Percentiles rank a stretch among this genome's conserved stretches.
Evolutionary conservation across 2,888 invertebrate genomes (phyloP).

Genomic region (Podabrus alpinus): DNA sequence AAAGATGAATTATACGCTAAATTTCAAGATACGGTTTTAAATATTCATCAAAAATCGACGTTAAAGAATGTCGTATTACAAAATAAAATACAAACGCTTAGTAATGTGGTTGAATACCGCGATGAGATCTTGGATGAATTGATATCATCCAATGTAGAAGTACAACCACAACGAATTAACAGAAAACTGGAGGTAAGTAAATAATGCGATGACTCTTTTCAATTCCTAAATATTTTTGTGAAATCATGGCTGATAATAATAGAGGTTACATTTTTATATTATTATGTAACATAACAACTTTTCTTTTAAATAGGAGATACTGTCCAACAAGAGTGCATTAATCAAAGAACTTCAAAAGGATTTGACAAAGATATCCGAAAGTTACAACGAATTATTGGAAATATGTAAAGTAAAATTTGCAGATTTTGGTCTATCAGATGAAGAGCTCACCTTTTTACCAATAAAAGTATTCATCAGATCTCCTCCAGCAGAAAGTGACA

Average conservation of each 20-base stretch:
- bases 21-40: conserved; percentile 82
- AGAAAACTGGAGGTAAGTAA: conserved; percentile 62
- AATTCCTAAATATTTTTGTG: background rate
- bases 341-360: conserved; percentile 85
- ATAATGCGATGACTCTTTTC: conserved; percentile 4
- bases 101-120: conserved; percentile 69
- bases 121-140: conserved; percentile 70
- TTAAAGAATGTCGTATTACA: conserved; percentile 82
- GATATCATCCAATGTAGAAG: conserved; percentile 54
- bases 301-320: conserved; percentile 59
- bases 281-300: too few species aligned
- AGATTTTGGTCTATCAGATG: conserved; percentile 76
- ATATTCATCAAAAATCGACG: conserved; percentile 85
- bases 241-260: too few species aligned
- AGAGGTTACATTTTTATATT: too few species aligned
- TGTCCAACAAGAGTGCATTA: conserved; percentile 77
- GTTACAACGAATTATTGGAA: conserved; percentile 81
- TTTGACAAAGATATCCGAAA: conserved; percentile 78
- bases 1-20: conserved; percentile 77
- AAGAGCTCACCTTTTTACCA: conserved; percentile 79
- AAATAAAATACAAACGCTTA: conserved; percentile 68
- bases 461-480: conserved; percentile 53
- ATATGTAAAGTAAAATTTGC: conserved; percentile 80
- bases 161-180: conserved; percentile 59
- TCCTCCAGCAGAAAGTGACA: background rate